Percentiles rank a stretch among this genome's conserved stretches.
phyloP scores from a whole-genome alignment of 2,888 invertebrate species.

The Micropterix aruncella region DNA sequence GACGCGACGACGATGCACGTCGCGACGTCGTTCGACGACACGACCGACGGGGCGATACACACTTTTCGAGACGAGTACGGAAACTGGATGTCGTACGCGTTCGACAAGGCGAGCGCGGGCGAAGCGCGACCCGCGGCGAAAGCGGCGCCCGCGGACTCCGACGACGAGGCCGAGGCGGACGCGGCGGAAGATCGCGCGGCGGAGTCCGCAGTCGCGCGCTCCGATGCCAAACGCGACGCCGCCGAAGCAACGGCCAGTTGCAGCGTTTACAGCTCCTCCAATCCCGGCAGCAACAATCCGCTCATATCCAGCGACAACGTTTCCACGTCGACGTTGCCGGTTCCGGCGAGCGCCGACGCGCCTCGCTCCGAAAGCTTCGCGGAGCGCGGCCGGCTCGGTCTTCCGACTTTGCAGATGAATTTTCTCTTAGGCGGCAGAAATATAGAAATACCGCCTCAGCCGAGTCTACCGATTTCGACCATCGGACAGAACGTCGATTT shows the following conservation, averaged over 20 bases:
- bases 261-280: constrained; percentile 18
- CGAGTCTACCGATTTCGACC: constrained; percentile 14
- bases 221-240: constrained; percentile 25
- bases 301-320: constrained; percentile 33
- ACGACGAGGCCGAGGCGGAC: constrained; percentile 16
- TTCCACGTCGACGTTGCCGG: constrained; percentile 30
- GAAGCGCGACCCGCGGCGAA: constrained; percentile 22
- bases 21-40: constrained; percentile 70
- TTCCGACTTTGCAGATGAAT: constrained; percentile 37
- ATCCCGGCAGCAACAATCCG: constrained; percentile 37
- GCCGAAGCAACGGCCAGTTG: constrained; percentile 22
- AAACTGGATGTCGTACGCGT: constrained; percentile 77
- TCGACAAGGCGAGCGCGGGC: constrained; percentile 61
- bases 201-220: constrained; percentile 24
- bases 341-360: constrained; percentile 21
- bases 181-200: constrained; percentile 27
- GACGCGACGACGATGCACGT: constrained; percentile 40
- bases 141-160: constrained; percentile 20
- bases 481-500: constrained; percentile 20
- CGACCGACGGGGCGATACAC: constrained; percentile 71
- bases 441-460: constrained; percentile 20
- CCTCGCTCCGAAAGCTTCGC: constrained; percentile 12
- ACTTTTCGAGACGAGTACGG: constrained; percentile 77
- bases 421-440: constrained; percentile 29
- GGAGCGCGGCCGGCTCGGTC: constrained; percentile 19